A percentile compares a stretch with the other conserved stretches of the same genome.
Evolutionary conservation across 2,113 vertebrate genomes (phyloP).

Genomic region (Gnathochromis pfefferi): DNA sequence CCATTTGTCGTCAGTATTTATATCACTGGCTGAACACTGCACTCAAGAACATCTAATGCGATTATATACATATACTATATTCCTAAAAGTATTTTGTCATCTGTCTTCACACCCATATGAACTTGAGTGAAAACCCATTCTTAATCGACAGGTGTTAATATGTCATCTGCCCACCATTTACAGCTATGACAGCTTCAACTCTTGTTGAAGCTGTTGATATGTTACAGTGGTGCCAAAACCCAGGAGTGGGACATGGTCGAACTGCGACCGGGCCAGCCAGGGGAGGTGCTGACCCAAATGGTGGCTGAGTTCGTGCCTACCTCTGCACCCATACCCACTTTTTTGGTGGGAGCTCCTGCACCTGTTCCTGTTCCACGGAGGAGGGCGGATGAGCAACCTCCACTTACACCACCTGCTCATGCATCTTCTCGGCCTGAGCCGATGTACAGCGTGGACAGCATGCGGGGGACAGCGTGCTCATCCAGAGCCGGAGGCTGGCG

Average conservation of each 20-base stretch:
- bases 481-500: fast-evolving
- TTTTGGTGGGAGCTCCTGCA: fast-evolving
- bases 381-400: background rate
- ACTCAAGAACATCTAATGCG: background rate
- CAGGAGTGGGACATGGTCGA: fast-evolving
- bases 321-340: background rate
- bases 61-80: background rate
- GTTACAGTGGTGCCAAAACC: background rate
- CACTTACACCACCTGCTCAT: background rate
- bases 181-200: background rate
- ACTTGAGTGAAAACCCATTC: background rate
- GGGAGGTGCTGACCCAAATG: background rate
- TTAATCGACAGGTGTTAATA: background rate
- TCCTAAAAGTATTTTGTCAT: background rate
- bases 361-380: background rate
- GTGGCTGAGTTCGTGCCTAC: background rate
- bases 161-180: background rate
- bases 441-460: background rate
- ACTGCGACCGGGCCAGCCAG: fast-evolving
- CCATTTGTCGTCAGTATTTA: background rate
- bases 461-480: background rate
- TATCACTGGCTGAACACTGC: background rate
- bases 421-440: background rate
- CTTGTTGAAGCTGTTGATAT: background rate
- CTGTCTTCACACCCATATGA: background rate